Evolutionary conservation across 2,888 invertebrate species (phyloP).

Genomic region (Acronicta aceris): DNA sequence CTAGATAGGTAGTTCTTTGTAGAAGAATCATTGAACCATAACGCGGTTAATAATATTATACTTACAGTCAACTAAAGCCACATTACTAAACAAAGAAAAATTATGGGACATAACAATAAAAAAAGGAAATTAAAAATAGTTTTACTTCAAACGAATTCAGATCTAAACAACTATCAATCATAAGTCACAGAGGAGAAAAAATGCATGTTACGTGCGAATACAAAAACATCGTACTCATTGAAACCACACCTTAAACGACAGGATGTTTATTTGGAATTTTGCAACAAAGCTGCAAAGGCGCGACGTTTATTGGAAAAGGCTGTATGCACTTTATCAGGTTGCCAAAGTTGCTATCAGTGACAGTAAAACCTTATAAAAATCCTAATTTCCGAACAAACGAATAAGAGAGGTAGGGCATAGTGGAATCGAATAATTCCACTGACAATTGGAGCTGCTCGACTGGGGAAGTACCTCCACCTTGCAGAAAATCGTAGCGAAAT

Average conservation of each 20-base stretch:
- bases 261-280: conserved; percentile 1
- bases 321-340: neutral
- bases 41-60: too few relatives aligned
- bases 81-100: conserved; percentile 1
- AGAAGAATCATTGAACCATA: too few relatives aligned
- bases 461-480: too few relatives aligned
- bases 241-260: conserved; percentile 2
- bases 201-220: conserved; percentile 1
- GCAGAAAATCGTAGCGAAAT: too few relatives aligned
- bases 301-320: conserved; percentile 7
- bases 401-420: too few relatives aligned
- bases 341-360: too few relatives aligned
- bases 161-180: conserved; percentile 13
- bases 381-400: neutral
- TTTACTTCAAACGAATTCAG: conserved; percentile 4
- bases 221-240: neutral
- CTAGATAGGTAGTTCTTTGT: too few relatives aligned
- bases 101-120: conserved; percentile 1
- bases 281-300: conserved; percentile 3
- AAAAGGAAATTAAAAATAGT: conserved; percentile 4
- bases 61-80: conserved; percentile 1
- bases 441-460: too few relatives aligned
- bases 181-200: conserved; percentile 3
- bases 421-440: too few relatives aligned
- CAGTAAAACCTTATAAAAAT: neutral